Evolutionary conservation across 2,888 invertebrate species (phyloP).

Genomic region (Pristionchus japonicus): DNA sequence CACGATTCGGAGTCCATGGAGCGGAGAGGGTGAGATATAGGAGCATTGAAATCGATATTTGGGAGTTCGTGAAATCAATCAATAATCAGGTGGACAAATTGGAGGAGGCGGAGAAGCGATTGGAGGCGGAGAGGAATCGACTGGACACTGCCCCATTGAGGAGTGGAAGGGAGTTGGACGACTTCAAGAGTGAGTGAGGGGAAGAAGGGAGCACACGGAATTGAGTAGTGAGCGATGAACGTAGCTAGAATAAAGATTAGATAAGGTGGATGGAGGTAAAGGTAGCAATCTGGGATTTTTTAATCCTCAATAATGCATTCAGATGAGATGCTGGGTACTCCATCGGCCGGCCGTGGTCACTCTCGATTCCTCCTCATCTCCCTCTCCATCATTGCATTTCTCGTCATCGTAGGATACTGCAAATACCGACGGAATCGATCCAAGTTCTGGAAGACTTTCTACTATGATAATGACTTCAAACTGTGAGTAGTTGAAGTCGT

Average conservation of each 20-base stretch:
- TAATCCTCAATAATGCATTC: neutral
- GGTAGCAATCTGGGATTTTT: neutral
- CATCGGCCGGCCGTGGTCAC: constrained; percentile 49
- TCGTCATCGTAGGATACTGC: constrained; percentile 66
- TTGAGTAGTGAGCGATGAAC: too few species aligned
- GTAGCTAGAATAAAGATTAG: neutral
- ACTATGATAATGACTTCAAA: constrained; percentile 74
- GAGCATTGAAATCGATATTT: too few species aligned
- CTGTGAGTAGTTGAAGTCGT: constrained; percentile 69
- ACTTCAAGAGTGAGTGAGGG: constrained; percentile 46
- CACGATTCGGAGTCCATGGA: constrained; percentile 67
- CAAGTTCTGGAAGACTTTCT: constrained; percentile 74
- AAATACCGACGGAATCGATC: constrained; percentile 72
- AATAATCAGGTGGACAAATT: constrained; percentile 67
- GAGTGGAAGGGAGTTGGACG: constrained; percentile 65
- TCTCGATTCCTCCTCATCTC: constrained; percentile 51
- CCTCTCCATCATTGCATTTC: constrained; percentile 61
- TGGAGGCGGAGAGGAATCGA: constrained; percentile 47
- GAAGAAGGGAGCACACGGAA: too few species aligned
- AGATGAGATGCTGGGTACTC: constrained; percentile 45
- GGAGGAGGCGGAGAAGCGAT: constrained; percentile 66
- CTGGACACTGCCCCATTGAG: constrained; percentile 65
- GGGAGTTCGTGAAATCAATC: too few species aligned
- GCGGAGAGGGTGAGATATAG: constrained; percentile 67
- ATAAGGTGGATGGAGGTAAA: neutral